Evolutionary conservation across 2,113 vertebrate genomes (phyloP).

Genomic region (Nothocercus julius): DNA sequence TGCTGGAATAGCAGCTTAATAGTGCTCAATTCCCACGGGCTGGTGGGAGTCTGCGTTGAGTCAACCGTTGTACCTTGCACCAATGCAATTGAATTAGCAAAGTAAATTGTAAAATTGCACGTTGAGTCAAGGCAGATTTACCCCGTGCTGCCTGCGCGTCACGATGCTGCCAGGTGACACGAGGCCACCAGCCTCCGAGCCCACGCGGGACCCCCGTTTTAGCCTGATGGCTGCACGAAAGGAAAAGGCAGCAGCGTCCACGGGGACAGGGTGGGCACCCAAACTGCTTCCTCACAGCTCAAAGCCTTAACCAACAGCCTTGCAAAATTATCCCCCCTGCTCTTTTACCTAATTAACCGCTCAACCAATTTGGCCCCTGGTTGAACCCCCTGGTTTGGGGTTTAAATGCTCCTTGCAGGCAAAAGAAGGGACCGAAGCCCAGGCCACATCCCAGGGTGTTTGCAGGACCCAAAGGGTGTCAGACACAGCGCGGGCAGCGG

Average conservation of each 20-base stretch:
- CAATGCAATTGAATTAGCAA: neutral
- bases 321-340: neutral
- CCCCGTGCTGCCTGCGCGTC: neutral
- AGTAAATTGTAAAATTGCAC: neutral
- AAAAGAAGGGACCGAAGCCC: neutral
- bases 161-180: neutral
- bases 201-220: neutral
- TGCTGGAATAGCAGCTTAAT: neutral
- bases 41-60: neutral
- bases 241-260: neutral
- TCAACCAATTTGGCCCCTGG: neutral
- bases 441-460: fast-evolving
- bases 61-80: neutral
- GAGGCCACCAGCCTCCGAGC: neutral
- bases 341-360: neutral
- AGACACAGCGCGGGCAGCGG: too few species aligned
- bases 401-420: neutral
- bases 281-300: neutral
- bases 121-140: neutral
- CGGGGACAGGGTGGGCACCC: neutral
- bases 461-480: fast-evolving
- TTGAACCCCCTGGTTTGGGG: neutral
- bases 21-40: neutral
- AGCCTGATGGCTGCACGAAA: neutral
- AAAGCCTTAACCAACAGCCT: neutral